Evolutionary conservation across 2,797 vertebrate species (phyloP).

Genomic region (Triplophysa bombifrons): DNA sequence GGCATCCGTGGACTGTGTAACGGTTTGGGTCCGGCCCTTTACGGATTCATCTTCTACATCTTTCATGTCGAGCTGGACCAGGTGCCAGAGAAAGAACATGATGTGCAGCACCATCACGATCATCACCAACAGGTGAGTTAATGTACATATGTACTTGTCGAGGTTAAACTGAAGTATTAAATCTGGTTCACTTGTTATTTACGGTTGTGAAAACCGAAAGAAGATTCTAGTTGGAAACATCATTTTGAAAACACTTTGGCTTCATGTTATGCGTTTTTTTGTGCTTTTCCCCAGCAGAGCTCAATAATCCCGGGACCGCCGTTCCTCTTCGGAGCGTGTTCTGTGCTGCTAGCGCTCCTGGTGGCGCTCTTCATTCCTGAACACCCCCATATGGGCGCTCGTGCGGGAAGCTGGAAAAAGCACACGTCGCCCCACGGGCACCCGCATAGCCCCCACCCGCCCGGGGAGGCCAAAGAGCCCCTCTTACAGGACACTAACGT

Average conservation of each 20-base stretch:
- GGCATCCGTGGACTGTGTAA: slow-evolving; percentile 87
- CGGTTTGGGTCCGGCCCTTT: slow-evolving; percentile 84
- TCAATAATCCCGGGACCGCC: slow-evolving; percentile 87
- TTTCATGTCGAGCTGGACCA: slow-evolving; percentile 87
- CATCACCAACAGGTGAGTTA: slow-evolving; percentile 75
- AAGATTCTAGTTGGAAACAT: too few relatives aligned
- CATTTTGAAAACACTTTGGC: not conserved
- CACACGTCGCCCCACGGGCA: slow-evolving; percentile 82
- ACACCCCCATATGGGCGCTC: slow-evolving; percentile 78
- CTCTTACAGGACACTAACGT: slow-evolving; percentile 86
- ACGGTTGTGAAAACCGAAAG: too few relatives aligned
- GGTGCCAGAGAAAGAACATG: slow-evolving; percentile 67
- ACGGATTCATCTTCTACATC: slow-evolving; percentile 90
- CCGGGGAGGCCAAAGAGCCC: slow-evolving; percentile 86
- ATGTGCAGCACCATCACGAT: slow-evolving; percentile 37
- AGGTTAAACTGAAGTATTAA: too few relatives aligned
- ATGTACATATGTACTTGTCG: too few relatives aligned
- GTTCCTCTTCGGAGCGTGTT: slow-evolving; percentile 85
- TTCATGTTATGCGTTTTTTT: not conserved
- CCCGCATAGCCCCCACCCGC: slow-evolving; percentile 81
- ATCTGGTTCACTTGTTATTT: too few relatives aligned
- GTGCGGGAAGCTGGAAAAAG: slow-evolving; percentile 84
- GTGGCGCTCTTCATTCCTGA: slow-evolving; percentile 91
- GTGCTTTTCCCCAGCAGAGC: slow-evolving; percentile 67
- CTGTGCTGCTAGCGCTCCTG: slow-evolving; percentile 84